A percentile compares a stretch with the other conserved stretches of the same genome.
Conservation (phyloP, 2,113 vertebrate species). For the Chaenocephalus aceratus region DNA sequence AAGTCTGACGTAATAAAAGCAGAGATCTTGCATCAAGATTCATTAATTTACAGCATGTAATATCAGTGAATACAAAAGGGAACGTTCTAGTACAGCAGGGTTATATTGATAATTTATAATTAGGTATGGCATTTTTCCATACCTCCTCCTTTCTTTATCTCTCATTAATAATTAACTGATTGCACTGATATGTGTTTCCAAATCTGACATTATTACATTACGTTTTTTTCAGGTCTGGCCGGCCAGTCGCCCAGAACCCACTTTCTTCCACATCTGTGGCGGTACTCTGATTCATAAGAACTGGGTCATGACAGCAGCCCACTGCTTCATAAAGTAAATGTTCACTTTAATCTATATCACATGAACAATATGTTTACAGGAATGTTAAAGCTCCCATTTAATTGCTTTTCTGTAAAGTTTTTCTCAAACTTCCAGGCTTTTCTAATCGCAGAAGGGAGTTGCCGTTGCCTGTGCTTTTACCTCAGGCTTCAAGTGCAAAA, state of each 20-base stretch:
- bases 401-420: constrained; percentile 7
- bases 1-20: background rate
- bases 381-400: background rate
- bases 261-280: constrained; percentile 82
- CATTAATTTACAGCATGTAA: background rate
- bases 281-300: constrained; percentile 85
- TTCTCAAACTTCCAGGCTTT: constrained; percentile 32
- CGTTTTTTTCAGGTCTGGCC: constrained; percentile 82
- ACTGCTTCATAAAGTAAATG: constrained; percentile 83
- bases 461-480: constrained; percentile 19
- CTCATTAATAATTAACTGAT: background rate
- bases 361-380: background rate
- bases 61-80: constrained; percentile 1
- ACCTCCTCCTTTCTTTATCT: background rate
- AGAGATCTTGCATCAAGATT: background rate
- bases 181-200: background rate
- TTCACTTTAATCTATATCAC: background rate
- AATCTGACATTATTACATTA: background rate
- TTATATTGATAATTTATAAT: background rate
- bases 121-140: background rate
- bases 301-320: constrained; percentile 83
- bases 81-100: background rate
- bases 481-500: constrained; percentile 32
- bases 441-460: constrained; percentile 20
- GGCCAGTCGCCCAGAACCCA: constrained; percentile 68